Conservation (phyloP, 2,797 vertebrate species). For the Arnoldichthys spilopterus region DNA sequence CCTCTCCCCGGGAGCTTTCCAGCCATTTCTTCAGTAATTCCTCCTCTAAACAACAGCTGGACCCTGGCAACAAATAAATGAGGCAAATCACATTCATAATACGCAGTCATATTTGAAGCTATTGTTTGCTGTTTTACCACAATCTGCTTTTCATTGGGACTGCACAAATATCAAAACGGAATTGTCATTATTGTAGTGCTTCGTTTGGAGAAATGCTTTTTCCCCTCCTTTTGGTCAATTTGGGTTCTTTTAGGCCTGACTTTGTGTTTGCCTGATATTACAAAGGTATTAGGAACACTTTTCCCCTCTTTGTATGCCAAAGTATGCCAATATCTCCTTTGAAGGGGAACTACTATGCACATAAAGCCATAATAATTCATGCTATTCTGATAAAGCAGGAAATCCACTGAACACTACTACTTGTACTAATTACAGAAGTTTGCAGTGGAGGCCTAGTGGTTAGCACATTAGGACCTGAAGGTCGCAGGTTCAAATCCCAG, state of each 20-base stretch:
- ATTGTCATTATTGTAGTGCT: conserved; percentile 36
- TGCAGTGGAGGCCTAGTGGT: too few species aligned
- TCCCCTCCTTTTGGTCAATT: not conserved
- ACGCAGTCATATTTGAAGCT: conserved; percentile 45
- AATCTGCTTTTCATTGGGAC: conserved; percentile 46
- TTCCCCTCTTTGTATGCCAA: not conserved
- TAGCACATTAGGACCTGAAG: too few species aligned
- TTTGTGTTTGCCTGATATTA: conserved; percentile 10
- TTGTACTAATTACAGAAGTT: not conserved
- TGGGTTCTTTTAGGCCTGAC: not conserved
- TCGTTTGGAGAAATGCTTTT: not conserved
- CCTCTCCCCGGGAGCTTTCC: conserved; percentile 39
- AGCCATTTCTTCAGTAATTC: conserved; percentile 26
- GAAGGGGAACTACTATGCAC: too few species aligned
- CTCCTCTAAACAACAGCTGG: conserved; percentile 61
- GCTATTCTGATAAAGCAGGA: not conserved
- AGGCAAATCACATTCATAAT: conserved; percentile 54
- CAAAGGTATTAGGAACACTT: not conserved
- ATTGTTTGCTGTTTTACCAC: conserved; percentile 53
- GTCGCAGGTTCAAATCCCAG: too few species aligned
- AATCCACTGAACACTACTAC: not conserved
- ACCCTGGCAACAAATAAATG: conserved; percentile 45
- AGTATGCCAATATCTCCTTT: not conserved
- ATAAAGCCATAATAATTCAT: not conserved
- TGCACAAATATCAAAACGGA: conserved; percentile 32